phyloP scores from a whole-genome alignment of 2,888 invertebrate genomes.

The Hydropsyche betteni region DNA sequence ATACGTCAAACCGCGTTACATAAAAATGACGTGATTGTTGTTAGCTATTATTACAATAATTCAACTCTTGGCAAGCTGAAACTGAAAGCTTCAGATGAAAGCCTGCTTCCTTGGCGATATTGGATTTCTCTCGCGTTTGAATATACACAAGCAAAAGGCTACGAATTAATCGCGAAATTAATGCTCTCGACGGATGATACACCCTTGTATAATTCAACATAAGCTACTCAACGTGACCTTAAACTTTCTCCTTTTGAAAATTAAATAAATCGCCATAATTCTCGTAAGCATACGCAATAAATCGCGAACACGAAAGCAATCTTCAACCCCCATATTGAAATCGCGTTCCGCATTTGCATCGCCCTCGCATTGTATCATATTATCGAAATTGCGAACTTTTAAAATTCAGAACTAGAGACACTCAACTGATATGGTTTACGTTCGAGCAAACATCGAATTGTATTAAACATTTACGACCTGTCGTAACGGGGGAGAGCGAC shows the following conservation, averaged over 20 bases:
- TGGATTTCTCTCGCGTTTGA: too few relatives aligned
- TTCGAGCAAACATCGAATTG: slow-evolving; percentile 15
- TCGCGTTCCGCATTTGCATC: too few relatives aligned
- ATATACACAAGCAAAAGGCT: not conserved
- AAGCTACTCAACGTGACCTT: slow-evolving; percentile 2
- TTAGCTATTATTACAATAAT: too few relatives aligned
- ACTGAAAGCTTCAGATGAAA: too few relatives aligned
- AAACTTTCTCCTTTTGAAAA: slow-evolving; percentile 8
- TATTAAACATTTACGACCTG: slow-evolving; percentile 20
- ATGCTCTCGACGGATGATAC: slow-evolving; percentile 11
- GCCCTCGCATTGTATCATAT: too few relatives aligned
- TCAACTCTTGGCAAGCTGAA: too few relatives aligned
- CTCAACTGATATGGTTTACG: not conserved
- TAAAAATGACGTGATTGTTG: too few relatives aligned
- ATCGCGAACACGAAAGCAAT: not conserved
- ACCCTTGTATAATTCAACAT: not conserved
- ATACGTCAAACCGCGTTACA: too few relatives aligned
- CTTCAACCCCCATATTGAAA: too few relatives aligned
- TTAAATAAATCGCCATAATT: not conserved
- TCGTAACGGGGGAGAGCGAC: slow-evolving; percentile 1
- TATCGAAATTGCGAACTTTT: too few relatives aligned
- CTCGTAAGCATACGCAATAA: not conserved
- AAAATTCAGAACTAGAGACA: too few relatives aligned
- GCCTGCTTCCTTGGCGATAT: too few relatives aligned
- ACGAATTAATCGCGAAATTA: slow-evolving; percentile 30